Conservation (phyloP, 2,797 vertebrate genomes). For the Bradypodion pumilum region DNA sequence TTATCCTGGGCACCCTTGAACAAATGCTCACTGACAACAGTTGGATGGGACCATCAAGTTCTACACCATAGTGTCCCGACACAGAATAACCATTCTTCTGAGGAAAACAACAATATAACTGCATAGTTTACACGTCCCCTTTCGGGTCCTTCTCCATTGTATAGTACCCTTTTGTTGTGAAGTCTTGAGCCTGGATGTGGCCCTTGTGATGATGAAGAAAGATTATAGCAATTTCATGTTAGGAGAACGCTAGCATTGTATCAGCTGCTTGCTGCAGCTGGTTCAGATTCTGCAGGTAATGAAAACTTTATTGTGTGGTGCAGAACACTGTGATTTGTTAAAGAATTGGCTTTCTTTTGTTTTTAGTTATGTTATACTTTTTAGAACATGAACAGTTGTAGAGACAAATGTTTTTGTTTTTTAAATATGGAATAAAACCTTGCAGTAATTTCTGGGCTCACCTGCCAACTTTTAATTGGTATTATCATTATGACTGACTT, state of each 20-base stretch:
- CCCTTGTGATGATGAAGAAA: slow-evolving; percentile 26
- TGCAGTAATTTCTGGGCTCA: not conserved
- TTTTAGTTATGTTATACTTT: slow-evolving; percentile 10
- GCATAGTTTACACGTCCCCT: slow-evolving; percentile 66
- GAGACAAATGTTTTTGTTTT: not conserved
- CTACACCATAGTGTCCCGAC: slow-evolving; percentile 84
- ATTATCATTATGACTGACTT: not conserved
- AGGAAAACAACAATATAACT: slow-evolving; percentile 63
- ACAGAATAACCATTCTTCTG: slow-evolving; percentile 61
- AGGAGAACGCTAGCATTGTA: slow-evolving; percentile 50
- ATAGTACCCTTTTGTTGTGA: slow-evolving; percentile 46
- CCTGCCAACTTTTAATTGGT: not conserved
- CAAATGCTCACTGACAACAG: slow-evolving; percentile 85
- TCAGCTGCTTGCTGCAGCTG: slow-evolving; percentile 31
- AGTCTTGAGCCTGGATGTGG: slow-evolving; percentile 21
- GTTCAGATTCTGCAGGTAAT: slow-evolving; percentile 31
- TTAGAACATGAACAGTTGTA: not conserved
- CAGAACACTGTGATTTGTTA: slow-evolving; percentile 28
- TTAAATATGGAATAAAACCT: not conserved
- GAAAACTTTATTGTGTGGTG: slow-evolving; percentile 33
- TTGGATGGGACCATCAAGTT: slow-evolving; percentile 96
- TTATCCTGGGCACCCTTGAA: slow-evolving; percentile 87
- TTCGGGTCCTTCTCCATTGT: slow-evolving; percentile 49
- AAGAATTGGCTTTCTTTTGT: not conserved
- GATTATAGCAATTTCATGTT: slow-evolving; percentile 55